Conservation (phyloP, 2,888 invertebrate species). For the Melanophora roralis region DNA sequence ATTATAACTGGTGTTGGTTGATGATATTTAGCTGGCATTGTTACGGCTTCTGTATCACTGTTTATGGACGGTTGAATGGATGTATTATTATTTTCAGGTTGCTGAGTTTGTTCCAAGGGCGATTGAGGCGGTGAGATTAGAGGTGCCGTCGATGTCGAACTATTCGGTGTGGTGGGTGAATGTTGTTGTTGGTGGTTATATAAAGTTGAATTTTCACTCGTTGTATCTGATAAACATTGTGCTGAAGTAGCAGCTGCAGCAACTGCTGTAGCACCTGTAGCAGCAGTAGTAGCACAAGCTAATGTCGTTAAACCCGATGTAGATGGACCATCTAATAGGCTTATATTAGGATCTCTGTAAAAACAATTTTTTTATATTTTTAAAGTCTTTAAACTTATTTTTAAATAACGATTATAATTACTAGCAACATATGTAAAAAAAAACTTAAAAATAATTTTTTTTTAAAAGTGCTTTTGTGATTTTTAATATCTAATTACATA, state of each 20-base stretch:
- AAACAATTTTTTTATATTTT: background rate
- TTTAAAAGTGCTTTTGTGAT: slow-evolving; percentile 20
- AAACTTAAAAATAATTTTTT: background rate
- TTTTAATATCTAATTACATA: background rate
- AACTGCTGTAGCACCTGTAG: slow-evolving; percentile 22
- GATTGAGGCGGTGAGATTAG: slow-evolving; percentile 60
- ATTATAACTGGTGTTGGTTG: slow-evolving; percentile 67
- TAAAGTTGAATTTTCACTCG: slow-evolving; percentile 21
- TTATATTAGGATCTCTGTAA: slow-evolving; percentile 57
- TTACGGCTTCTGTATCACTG: slow-evolving; percentile 16
- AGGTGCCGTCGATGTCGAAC: slow-evolving; percentile 61
- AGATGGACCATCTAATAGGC: slow-evolving; percentile 64
- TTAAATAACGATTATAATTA: too few species aligned
- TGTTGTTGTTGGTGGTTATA: slow-evolving; percentile 14
- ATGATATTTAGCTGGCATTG: slow-evolving; percentile 63
- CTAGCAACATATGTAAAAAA: too few species aligned
- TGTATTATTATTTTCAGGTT: slow-evolving; percentile 29
- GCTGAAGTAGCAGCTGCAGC: slow-evolving; percentile 22
- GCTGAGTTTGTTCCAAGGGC: slow-evolving; percentile 31
- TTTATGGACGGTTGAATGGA: slow-evolving; percentile 30
- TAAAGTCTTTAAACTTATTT: too few species aligned
- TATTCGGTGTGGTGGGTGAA: slow-evolving; percentile 57
- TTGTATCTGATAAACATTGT: slow-evolving; percentile 8
- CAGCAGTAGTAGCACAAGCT: slow-evolving; percentile 54
- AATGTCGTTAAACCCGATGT: slow-evolving; percentile 58